phyloP scores from a whole-genome alignment of 2,888 invertebrate species.

The Formica aserva region DNA sequence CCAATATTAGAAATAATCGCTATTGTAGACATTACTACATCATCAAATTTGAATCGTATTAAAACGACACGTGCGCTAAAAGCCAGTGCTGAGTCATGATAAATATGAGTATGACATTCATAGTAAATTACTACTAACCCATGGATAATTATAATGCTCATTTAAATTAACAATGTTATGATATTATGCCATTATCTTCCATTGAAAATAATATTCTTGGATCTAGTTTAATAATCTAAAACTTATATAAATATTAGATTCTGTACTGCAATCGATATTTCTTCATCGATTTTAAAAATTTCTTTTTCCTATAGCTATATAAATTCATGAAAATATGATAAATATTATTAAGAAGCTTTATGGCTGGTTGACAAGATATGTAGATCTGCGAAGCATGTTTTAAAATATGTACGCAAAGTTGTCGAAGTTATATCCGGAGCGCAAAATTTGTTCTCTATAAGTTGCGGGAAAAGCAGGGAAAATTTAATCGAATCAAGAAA shows the following conservation, averaged over 20 bases:
- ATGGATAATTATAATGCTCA: background rate
- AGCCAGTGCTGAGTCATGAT: background rate
- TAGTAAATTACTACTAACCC: background rate
- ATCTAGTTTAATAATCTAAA: background rate
- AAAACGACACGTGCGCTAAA: background rate
- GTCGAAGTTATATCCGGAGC: constrained; percentile 22
- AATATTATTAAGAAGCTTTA: background rate
- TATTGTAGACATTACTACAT: background rate
- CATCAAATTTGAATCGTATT: constrained; percentile 1
- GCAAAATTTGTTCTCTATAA: constrained; percentile 45
- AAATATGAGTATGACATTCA: background rate
- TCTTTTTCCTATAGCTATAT: background rate
- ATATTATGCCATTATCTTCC: background rate
- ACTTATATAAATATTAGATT: background rate
- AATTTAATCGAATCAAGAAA: constrained; percentile 48
- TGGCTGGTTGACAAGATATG: background rate
- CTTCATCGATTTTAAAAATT: background rate
- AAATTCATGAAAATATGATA: constrained; percentile 12
- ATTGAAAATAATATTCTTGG: background rate
- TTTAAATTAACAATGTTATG: background rate
- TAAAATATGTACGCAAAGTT: constrained; percentile 47
- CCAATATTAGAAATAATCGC: constrained; percentile 6
- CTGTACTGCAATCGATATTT: background rate
- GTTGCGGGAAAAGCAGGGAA: constrained; percentile 32
- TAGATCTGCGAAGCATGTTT: background rate